A percentile compares a stretch with the other conserved stretches of the same genome.
Evolutionary conservation across 2,797 vertebrate genomes (phyloP).

Genomic region (Sciaenops ocellatus): DNA sequence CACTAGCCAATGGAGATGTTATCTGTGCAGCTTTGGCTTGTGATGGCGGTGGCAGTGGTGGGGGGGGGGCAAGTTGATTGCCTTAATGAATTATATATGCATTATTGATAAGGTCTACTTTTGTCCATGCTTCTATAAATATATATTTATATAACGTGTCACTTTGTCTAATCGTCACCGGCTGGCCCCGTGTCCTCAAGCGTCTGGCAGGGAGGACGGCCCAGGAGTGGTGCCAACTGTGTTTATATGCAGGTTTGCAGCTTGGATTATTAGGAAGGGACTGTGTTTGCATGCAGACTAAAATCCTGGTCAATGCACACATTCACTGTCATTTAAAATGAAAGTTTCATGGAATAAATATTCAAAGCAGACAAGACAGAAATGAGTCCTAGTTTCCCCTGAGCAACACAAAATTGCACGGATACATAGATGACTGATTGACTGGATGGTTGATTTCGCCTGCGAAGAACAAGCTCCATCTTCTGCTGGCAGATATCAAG

Average conservation of each 20-base stretch:
- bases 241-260: conserved; percentile 62
- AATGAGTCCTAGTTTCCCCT: background rate
- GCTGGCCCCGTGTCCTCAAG: conserved; percentile 54
- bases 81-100: conserved; percentile 67
- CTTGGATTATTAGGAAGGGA: conserved; percentile 42
- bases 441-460: conserved; percentile 51
- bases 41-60: background rate
- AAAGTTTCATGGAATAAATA: conserved; percentile 22
- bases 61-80: conserved; percentile 56
- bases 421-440: conserved; percentile 46
- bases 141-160: conserved; percentile 69
- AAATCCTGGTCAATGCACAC: conserved; percentile 13
- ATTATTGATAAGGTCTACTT: conserved; percentile 70
- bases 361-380: conserved; percentile 3
- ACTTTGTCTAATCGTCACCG: conserved; percentile 67
- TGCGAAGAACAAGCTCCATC: conserved; percentile 32
- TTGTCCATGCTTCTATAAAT: conserved; percentile 59
- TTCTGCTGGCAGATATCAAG: conserved; percentile 49
- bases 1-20: conserved; percentile 63
- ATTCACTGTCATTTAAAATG: background rate
- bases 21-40: conserved; percentile 54
- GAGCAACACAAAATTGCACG: background rate
- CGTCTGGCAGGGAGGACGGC: conserved; percentile 48
- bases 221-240: conserved; percentile 55
- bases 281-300: conserved; percentile 27